A percentile compares a stretch with the other conserved stretches of the same genome.
Conservation (phyloP, 2,888 invertebrate species). For the Hypolimnas misippus region DNA sequence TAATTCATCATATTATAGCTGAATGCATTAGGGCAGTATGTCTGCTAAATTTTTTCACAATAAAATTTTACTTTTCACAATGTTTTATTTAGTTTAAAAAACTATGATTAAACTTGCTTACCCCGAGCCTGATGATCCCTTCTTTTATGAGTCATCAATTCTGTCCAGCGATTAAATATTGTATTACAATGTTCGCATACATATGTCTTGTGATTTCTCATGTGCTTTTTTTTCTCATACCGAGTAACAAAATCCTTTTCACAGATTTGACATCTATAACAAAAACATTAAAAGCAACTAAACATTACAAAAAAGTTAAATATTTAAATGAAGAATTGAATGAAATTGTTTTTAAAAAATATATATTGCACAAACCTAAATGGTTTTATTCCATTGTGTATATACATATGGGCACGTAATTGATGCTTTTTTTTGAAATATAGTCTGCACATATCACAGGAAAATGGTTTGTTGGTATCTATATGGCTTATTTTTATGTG, state of each 20-base stretch:
- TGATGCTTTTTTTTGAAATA: constrained; percentile 84
- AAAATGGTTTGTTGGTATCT: constrained; percentile 63
- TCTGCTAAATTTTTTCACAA: too few relatives aligned
- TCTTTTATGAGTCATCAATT: constrained; percentile 62
- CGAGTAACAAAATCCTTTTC: constrained; percentile 73
- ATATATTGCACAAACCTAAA: constrained; percentile 60
- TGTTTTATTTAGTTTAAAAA: background rate
- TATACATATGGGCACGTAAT: constrained; percentile 81
- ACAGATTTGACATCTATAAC: constrained; percentile 82
- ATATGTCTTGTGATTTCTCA: constrained; percentile 73
- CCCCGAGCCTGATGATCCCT: constrained; percentile 61
- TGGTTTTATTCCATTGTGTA: constrained; percentile 78
- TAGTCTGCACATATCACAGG: constrained; percentile 77
- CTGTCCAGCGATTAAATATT: constrained; percentile 58
- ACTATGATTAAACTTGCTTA: constrained; percentile 40
- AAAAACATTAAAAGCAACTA: constrained; percentile 24
- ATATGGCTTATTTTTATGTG: constrained; percentile 81
- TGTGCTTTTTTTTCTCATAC: constrained; percentile 77
- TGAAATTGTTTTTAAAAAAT: background rate
- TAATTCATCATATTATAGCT: too few relatives aligned
- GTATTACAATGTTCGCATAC: constrained; percentile 74
- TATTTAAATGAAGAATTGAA: background rate
- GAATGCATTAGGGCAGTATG: too few relatives aligned
- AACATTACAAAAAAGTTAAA: background rate
- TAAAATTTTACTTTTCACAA: background rate